A percentile compares a stretch with the other conserved stretches of the same genome.
Evolutionary conservation across 2,888 invertebrate species (phyloP).

Genomic region (Amphipoea lucens): DNA sequence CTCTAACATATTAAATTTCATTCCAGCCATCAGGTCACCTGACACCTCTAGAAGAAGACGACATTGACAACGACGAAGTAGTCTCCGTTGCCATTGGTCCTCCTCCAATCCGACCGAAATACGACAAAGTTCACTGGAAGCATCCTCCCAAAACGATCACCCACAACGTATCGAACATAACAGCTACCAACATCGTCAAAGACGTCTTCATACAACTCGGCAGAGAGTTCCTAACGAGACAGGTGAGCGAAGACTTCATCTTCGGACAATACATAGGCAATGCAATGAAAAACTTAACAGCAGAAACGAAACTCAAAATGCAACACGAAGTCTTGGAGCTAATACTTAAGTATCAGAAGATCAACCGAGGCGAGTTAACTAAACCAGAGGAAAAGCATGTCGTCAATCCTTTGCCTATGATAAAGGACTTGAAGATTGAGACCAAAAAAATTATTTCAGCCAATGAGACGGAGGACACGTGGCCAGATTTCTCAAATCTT

Average conservation of each 20-base stretch:
- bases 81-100: slow-evolving; percentile 87
- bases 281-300: slow-evolving; percentile 82
- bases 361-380: slow-evolving; percentile 64
- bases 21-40: slow-evolving; percentile 84
- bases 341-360: slow-evolving; percentile 78
- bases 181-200: slow-evolving; percentile 76
- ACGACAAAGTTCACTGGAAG: slow-evolving; percentile 77
- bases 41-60: slow-evolving; percentile 83
- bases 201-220: slow-evolving; percentile 81
- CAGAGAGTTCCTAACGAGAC: slow-evolving; percentile 79
- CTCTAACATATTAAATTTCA: background rate
- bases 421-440: slow-evolving; percentile 73
- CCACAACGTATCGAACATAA: slow-evolving; percentile 50
- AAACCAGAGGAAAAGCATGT: slow-evolving; percentile 55
- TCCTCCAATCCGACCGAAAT: slow-evolving; percentile 81
- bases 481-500: slow-evolving; percentile 86
- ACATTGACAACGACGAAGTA: slow-evolving; percentile 86
- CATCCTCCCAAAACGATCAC: slow-evolving; percentile 57
- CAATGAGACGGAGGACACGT: slow-evolving; percentile 84
- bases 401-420: slow-evolving; percentile 1
- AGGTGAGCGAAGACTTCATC: slow-evolving; percentile 85
- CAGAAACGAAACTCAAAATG: slow-evolving; percentile 77
- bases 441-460: slow-evolving; percentile 66
- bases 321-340: slow-evolving; percentile 86
- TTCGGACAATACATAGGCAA: slow-evolving; percentile 86